Evolutionary conservation across 1,140 invertebrate species (phyloP).

Genomic region (Myzus persicae): DNA sequence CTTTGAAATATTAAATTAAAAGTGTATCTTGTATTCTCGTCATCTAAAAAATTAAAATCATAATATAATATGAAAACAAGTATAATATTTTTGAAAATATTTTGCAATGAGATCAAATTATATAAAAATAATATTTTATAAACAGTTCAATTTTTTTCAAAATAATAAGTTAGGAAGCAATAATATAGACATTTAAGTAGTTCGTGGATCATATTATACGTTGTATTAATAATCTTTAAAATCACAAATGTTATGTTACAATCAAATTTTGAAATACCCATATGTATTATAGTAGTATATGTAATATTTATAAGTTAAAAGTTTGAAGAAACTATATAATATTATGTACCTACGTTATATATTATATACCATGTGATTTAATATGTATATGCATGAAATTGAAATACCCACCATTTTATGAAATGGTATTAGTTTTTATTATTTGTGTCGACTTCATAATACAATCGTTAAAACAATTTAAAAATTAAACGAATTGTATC

Average conservation of each 20-base stretch:
- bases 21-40: no score
- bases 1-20: no score
- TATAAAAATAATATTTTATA: no score
- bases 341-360: not conserved
- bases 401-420: not conserved
- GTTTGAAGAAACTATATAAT: not conserved
- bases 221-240: not conserved
- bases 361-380: not conserved
- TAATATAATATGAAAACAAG: no score
- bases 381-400: not conserved
- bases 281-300: no score
- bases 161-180: no score
- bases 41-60: no score
- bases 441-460: not conserved
- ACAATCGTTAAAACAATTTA: not conserved
- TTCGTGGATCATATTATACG: not conserved
- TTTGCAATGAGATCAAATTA: no score
- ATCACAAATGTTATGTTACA: not conserved
- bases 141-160: no score
- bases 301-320: not conserved
- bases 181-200: not conserved
- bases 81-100: no score
- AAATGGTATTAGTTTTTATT: not conserved
- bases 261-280: not conserved
- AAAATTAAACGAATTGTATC: not conserved